phyloP scores from a whole-genome alignment of 2,797 vertebrate genomes.

The Serranus cabrilla region DNA sequence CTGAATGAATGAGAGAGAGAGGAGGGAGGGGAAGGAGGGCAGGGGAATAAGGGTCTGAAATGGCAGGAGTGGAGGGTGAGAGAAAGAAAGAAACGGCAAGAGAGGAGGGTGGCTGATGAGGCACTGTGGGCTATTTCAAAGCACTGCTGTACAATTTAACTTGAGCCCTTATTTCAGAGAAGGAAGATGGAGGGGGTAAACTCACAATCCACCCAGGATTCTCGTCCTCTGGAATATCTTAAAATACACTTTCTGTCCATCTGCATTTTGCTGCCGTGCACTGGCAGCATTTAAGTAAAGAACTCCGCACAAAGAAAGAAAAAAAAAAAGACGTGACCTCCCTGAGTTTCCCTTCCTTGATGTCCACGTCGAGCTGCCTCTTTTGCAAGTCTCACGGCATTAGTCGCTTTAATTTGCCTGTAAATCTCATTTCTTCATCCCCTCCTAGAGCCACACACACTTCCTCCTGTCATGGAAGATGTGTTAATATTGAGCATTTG shows the following conservation, averaged over 20 bases:
- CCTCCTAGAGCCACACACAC: constrained; percentile 42
- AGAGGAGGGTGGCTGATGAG: constrained; percentile 76
- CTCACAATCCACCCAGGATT: constrained; percentile 46
- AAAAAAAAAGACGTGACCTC: constrained; percentile 20
- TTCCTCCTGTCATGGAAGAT: constrained; percentile 77
- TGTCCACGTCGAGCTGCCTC: constrained; percentile 54
- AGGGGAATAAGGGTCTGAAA: constrained; percentile 76
- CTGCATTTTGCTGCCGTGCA: constrained; percentile 57
- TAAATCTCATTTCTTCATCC: constrained; percentile 72
- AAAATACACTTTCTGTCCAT: constrained; percentile 52
- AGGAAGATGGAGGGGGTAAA: constrained; percentile 56
- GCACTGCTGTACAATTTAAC: constrained; percentile 70
- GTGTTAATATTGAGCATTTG: constrained; percentile 85
- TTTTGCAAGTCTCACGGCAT: constrained; percentile 65
- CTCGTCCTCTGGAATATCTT: constrained; percentile 42
- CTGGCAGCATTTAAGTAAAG: constrained; percentile 49
- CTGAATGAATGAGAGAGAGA: constrained; percentile 82
- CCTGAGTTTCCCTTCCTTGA: constrained; percentile 32
- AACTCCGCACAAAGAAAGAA: constrained; percentile 53
- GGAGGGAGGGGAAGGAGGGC: constrained; percentile 62
- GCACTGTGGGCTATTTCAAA: constrained; percentile 67
- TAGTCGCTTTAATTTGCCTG: constrained; percentile 76
- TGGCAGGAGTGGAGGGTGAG: constrained; percentile 75
- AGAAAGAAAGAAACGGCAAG: constrained; percentile 69
- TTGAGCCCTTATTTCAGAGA: constrained; percentile 67